Evolutionary conservation across 2,888 invertebrate species (phyloP), one percentile per base, ranked within the genome.

Genomic region (Acrobeloides nanus): DNA sequence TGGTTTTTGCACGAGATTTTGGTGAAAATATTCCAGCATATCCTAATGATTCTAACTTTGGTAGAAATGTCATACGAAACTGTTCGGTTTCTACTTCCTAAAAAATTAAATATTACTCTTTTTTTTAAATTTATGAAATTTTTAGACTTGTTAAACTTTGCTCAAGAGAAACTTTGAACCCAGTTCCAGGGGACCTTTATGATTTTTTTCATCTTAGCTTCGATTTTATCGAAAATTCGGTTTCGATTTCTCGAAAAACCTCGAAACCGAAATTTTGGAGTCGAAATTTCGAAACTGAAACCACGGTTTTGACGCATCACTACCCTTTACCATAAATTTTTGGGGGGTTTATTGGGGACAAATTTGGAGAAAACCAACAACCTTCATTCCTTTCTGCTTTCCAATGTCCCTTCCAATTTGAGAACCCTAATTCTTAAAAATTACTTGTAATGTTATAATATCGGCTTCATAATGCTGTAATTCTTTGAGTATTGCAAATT

Each of bases 11-110:
- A 48, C 97, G 82, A 1, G 93, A 92, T 77, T 97, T 97, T 0
- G 95, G 92, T 27, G 90, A 89, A 78, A 93, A 95, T 62, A 97
- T 92, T 23, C 95, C 95, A 66, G 87, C 74, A 54, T 80, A 81
- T 5, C 78, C 78, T 89, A 69, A 87, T 86, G 62, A 83, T 81
- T 89, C 87, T 53, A 97, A 79, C 77, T 95, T 92, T 0, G 92
- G 92, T 72, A 87, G 79, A 79, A 97, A 97, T 78, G 87, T 90
- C 75, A 87, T 85, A 78, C 89, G 89, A 80, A 90, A 97, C 79
- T 97, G 93, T 76, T 95, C 93, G 67, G 93, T 95, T 78, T 97
- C 95, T 53, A 97, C 92, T 79, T 97, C 97, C 83, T 95, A 83
- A 55, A 81, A 54, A 27, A 10, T 21, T 18, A 10, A 5, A 6